Percentiles rank a stretch among this genome's conserved stretches.
These are phyloP conservation scores for Haemorhous mexicanus DNA, from an alignment of 2,113 vertebrate species.

Conservation along the genomic window DNA sequence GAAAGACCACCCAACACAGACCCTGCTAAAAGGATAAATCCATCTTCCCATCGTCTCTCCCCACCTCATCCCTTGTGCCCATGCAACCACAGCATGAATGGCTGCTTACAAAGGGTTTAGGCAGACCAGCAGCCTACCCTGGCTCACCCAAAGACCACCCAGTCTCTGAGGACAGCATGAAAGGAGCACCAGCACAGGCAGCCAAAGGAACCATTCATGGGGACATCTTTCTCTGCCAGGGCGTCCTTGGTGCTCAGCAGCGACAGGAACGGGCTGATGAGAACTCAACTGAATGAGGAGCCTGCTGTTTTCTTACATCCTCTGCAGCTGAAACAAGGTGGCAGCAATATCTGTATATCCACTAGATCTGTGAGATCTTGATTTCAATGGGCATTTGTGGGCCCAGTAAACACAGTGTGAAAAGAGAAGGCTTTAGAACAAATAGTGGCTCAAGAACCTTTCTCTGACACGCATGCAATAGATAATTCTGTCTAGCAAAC, in stretches of 20 bases:
- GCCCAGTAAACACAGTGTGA: not conserved
- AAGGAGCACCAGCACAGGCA: not conserved
- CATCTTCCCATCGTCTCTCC: not conserved
- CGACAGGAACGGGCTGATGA: fast-evolving
- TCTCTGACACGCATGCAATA: not conserved
- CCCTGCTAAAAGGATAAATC: not conserved
- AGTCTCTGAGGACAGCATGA: not conserved
- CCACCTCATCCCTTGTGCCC: not conserved
- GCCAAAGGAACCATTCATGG: not conserved
- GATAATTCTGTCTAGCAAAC: not conserved
- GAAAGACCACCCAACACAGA: not conserved
- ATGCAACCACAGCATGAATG: not conserved
- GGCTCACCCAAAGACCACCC: not conserved
- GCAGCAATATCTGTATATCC: not conserved
- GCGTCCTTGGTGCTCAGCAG: not conserved
- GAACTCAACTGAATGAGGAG: not conserved
- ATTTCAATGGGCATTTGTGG: not conserved
- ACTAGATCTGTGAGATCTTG: not conserved
- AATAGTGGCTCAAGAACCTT: not conserved
- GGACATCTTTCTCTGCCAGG: not conserved
- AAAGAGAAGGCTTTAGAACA: not conserved
- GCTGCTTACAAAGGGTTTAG: not conserved
- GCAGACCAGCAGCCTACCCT: not conserved
- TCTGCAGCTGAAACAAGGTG: not conserved
- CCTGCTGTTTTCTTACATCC: not conserved